These are phyloP conservation scores for Pseudachorutes palmiensis DNA, from an alignment of 1,140 invertebrate genomes.

Conservation along the genomic window DNA sequence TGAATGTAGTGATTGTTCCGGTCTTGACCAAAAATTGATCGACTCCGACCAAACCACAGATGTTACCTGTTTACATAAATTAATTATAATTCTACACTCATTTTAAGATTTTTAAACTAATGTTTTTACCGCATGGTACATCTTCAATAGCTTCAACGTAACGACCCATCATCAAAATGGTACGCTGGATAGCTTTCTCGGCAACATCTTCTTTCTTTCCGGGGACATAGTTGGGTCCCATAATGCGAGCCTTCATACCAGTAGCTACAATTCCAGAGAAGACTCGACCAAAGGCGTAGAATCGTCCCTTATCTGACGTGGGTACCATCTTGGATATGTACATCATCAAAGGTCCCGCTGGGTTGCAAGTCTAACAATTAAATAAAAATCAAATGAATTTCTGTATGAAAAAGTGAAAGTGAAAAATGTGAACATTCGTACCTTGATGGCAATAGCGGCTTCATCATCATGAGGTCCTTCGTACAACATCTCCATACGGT, in stretches of 20 bases:
- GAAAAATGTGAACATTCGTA: conserved; percentile 38
- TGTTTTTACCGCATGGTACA: conserved; percentile 92
- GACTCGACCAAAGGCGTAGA: conserved; percentile 99
- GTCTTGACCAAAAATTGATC: conserved; percentile 99
- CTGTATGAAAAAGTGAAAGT: conserved; percentile 6
- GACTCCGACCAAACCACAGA: conserved; percentile 98
- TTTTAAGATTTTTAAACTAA: too few species aligned
- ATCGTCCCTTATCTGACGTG: conserved; percentile 97
- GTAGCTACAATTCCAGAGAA: conserved; percentile 92
- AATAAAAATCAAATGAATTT: conserved; percentile 19
- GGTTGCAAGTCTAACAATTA: conserved; percentile 73
- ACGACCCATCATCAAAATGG: conserved; percentile 99
- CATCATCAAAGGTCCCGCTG: conserved; percentile 98
- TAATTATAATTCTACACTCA: background rate
- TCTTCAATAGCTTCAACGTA: conserved; percentile 99
- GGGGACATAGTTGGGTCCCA: conserved; percentile 95
- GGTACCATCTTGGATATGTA: conserved; percentile 99
- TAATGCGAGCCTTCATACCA: conserved; percentile 92
- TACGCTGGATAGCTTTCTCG: conserved; percentile 98
- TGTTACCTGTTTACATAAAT: conserved; percentile 58
- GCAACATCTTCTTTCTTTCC: conserved; percentile 99
- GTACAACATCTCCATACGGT: conserved; percentile 98
- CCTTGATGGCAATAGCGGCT: conserved; percentile 79
- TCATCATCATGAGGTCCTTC: conserved; percentile 97
- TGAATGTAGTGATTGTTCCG: conserved; percentile 97